These are phyloP conservation scores for Upupa epops DNA, from an alignment of 2,113 vertebrate genomes.

Conservation along the genomic window DNA sequence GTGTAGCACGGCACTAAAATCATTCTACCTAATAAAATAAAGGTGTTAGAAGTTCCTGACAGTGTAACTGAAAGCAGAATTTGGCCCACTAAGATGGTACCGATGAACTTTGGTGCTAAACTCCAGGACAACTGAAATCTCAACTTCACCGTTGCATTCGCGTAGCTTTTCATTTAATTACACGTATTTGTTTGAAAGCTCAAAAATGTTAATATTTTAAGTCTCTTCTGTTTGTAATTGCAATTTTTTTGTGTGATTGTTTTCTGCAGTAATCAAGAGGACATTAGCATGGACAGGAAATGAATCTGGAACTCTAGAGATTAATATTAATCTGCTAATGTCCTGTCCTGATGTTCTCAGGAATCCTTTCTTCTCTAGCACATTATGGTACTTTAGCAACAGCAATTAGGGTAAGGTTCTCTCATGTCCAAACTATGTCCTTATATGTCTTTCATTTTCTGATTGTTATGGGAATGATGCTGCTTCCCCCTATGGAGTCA, in stretches of 20 bases:
- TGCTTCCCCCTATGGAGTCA: constrained; percentile 46
- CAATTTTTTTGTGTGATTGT: constrained; percentile 73
- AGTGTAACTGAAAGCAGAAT: not conserved
- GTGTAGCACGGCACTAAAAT: not conserved
- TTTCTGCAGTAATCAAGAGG: constrained; percentile 75
- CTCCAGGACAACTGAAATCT: constrained; percentile 61
- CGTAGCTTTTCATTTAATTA: constrained; percentile 76
- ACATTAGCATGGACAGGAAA: constrained; percentile 77
- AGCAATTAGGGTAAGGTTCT: constrained; percentile 68
- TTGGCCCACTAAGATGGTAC: not conserved
- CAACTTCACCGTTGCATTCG: constrained; percentile 67
- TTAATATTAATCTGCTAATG: constrained; percentile 82
- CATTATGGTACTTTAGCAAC: constrained; percentile 67
- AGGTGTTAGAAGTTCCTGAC: not conserved
- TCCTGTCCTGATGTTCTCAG: constrained; percentile 71
- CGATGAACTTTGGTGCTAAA: constrained; percentile 57
- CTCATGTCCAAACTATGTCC: constrained; percentile 60
- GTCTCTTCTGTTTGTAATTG: constrained; percentile 71
- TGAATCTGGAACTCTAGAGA: constrained; percentile 80
- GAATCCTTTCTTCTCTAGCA: constrained; percentile 66
- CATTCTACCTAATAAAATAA: not conserved
- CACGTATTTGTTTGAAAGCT: constrained; percentile 72
- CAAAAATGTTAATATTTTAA: constrained; percentile 82
- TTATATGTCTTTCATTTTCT: constrained; percentile 57
- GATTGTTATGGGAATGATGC: constrained; percentile 49